These are phyloP conservation scores for Matsumurasca onukii DNA, from an alignment of 1,140 invertebrate species.

Conservation along the genomic window DNA sequence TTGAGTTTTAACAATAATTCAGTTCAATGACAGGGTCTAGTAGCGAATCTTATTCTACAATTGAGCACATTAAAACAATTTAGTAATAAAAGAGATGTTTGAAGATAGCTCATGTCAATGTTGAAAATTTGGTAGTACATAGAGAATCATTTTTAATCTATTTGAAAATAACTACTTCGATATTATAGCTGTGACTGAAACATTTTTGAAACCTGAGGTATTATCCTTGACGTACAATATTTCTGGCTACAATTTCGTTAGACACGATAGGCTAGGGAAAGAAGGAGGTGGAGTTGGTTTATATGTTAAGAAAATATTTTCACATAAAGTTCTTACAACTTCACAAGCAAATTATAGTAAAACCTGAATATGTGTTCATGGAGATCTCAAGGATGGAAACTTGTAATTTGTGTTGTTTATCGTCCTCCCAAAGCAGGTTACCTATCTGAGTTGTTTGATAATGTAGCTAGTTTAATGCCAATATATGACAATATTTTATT, in stretches of 20 bases:
- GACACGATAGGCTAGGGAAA: too few species aligned
- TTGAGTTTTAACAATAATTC: not conserved
- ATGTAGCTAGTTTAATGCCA: too few species aligned
- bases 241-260: too few species aligned
- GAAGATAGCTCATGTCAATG: not conserved
- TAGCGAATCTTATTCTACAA: not conserved
- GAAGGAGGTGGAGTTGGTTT: constrained; percentile 4
- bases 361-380: not conserved
- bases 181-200: not conserved
- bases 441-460: too few species aligned
- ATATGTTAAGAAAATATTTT: not conserved
- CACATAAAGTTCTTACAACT: not conserved
- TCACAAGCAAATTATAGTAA: not conserved
- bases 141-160: not conserved
- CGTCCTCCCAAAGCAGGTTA: too few species aligned
- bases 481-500: too few species aligned
- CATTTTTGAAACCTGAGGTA: not conserved
- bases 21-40: not conserved
- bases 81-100: not conserved
- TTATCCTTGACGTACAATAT: not conserved
- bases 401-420: too few species aligned
- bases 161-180: not conserved
- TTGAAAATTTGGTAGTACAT: constrained; percentile 6
- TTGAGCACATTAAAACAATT: not conserved
- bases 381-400: not conserved